A percentile compares a stretch with the other conserved stretches of the same genome.
phyloP scores from a whole-genome alignment of 1,140 invertebrate species.

The Odontomachus brunneus region DNA sequence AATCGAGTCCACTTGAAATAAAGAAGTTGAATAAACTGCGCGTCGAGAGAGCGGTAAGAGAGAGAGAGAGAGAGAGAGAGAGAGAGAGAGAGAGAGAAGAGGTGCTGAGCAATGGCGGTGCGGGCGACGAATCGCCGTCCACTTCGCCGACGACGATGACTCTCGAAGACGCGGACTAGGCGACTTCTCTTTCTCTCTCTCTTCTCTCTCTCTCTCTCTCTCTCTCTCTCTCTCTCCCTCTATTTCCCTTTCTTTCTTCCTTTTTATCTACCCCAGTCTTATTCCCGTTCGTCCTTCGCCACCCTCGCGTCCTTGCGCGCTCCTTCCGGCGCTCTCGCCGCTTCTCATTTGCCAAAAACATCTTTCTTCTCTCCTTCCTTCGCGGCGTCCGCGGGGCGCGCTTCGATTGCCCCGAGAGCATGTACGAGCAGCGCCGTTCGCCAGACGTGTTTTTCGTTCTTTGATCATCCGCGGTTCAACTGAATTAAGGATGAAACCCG shows the following conservation, averaged over 20 bases:
- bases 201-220: not conserved
- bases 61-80: too few species aligned
- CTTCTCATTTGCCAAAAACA: constrained; percentile 32
- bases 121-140: constrained; percentile 42
- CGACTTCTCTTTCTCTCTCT: not conserved
- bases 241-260: not conserved
- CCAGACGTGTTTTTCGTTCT: constrained; percentile 61
- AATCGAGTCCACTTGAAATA: constrained; percentile 74
- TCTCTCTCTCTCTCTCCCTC: not conserved
- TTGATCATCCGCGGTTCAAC: constrained; percentile 68
- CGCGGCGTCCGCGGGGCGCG: not conserved
- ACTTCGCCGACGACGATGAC: constrained; percentile 39
- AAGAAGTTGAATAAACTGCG: constrained; percentile 65
- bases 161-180: constrained; percentile 27
- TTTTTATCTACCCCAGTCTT: not conserved
- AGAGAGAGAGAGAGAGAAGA: too few species aligned
- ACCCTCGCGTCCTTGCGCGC: not conserved
- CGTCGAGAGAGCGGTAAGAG: not conserved
- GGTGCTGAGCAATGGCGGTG: not conserved
- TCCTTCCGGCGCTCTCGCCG: not conserved
- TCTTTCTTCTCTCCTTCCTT: not conserved
- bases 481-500: constrained; percentile 65
- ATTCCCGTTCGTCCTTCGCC: constrained; percentile 15
- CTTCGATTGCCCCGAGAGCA: constrained; percentile 58
- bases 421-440: not conserved